Percentiles rank a stretch among this genome's conserved stretches.
Evolutionary conservation across 2,797 vertebrate species (phyloP).

Genomic region (Capromys pilorides): DNA sequence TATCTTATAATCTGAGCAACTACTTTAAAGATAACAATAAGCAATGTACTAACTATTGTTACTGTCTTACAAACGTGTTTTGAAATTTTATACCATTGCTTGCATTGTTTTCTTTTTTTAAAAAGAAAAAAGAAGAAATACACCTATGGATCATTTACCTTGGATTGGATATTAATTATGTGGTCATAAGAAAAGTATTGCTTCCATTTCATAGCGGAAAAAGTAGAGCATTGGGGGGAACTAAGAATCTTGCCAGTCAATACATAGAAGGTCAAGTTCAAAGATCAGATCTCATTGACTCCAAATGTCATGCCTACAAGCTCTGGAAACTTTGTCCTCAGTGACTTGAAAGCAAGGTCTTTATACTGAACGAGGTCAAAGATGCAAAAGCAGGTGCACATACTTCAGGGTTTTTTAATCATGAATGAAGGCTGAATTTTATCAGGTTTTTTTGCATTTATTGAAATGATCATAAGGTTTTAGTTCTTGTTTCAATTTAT

Average conservation of each 20-base stretch:
- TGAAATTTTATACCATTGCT: too few relatives aligned
- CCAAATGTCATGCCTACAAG: background rate
- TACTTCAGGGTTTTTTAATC: background rate
- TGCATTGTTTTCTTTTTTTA: too few relatives aligned
- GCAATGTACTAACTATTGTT: too few relatives aligned
- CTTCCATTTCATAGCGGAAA: background rate
- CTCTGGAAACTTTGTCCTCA: background rate
- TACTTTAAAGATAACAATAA: too few relatives aligned
- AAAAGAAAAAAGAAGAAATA: background rate
- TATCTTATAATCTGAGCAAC: too few relatives aligned
- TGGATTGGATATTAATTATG: background rate
- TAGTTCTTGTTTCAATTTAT: background rate
- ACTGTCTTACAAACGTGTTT: too few relatives aligned
- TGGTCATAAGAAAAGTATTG: background rate
- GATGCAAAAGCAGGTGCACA: background rate
- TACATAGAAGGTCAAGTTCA: background rate
- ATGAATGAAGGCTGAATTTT: background rate
- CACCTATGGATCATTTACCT: background rate
- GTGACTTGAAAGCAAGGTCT: background rate
- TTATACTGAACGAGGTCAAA: background rate
- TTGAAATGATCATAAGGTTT: background rate
- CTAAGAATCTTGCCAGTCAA: background rate
- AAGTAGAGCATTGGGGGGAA: background rate
- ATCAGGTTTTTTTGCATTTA: background rate
- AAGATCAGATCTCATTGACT: background rate